Base-by-base conservation (phyloP, 2,797 vertebrate species). In the Clarias laeviceps region DNA sequence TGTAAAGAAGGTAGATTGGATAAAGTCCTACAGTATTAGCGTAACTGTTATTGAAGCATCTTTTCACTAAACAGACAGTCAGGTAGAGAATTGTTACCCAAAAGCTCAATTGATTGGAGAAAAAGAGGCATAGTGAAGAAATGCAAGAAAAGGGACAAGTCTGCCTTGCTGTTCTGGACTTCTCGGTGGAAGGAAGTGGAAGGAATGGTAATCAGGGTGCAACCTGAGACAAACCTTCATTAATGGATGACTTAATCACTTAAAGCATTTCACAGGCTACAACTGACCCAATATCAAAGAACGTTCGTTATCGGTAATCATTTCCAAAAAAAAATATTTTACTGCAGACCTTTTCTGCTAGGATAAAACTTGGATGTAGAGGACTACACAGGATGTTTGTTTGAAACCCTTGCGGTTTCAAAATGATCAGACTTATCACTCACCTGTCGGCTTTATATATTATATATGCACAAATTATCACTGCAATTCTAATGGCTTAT, bases 191-290 rank as follows among this genome's bases (percentile, higher is more conserved):
- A 29, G 4, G 80, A 24, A 24, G 81, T 76, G 27, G 80, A 79
- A 68, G 15, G n/a, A 32, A 65, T 50, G 50, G 65, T 59, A 72
- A 45, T 80, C 29, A 20, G 56, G 18, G 66, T 80, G 85, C 65
- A 83, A 86, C 66, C 12, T 12, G 9, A 81, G 65, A 50, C 32
- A 50, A 68, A 68, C 54, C 54, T 32, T 45, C 40, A 83, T 66
- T 83, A 61, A 34, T 72, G 74, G 56, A 78, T 80, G 66, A 80
- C 57, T 24, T 24, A 62, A 70, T 80, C 32, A 73, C 57, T 54
- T n/a, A 62, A 66, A 76, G 68, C 68, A 74, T 62, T 73, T 64
- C 68, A 40, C 1, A 24, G 20, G 45, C 69, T 59, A 61, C 68
- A 20, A 20, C 68, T 62, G 62, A 83, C 73, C 76, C 24, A 24